phyloP scores from a whole-genome alignment of 2,888 invertebrate genomes.

The Oligia strigilis region DNA sequence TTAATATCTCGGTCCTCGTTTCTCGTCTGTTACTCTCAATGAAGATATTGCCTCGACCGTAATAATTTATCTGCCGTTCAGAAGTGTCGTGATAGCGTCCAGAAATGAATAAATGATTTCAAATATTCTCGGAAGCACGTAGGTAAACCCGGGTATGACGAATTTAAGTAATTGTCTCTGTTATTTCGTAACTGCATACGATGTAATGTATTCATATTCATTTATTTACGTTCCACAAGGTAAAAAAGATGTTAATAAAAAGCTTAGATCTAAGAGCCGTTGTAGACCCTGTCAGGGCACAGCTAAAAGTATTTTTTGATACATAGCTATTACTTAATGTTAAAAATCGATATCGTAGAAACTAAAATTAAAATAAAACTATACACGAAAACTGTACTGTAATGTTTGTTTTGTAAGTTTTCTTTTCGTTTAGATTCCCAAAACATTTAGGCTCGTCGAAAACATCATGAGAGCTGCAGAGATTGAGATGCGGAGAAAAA shows the following conservation, averaged over 20 bases:
- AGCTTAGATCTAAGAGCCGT: too few relatives aligned
- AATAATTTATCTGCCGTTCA: conserved; percentile 67
- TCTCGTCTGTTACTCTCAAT: conserved; percentile 53
- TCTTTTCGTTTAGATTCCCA: background rate
- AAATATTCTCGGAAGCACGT: conserved; percentile 45
- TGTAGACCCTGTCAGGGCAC: too few relatives aligned
- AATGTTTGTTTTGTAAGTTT: background rate
- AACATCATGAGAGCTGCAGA: background rate
- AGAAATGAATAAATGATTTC: conserved; percentile 67
- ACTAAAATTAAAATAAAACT: too few relatives aligned
- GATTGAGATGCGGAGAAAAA: too few relatives aligned
- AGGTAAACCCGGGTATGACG: background rate
- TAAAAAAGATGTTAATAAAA: too few relatives aligned
- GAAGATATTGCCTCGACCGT: conserved; percentile 61
- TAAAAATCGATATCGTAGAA: too few relatives aligned
- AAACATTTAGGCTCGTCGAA: background rate
- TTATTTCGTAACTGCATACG: background rate
- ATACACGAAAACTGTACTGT: too few relatives aligned
- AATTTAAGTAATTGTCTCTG: conserved; percentile 34
- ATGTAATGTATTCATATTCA: too few relatives aligned
- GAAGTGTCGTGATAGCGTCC: conserved; percentile 65
- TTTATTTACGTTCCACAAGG: too few relatives aligned
- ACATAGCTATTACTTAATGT: too few relatives aligned
- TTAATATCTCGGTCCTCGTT: conserved; percentile 57
- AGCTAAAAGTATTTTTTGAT: too few relatives aligned